phyloP scores from a whole-genome alignment of 2,888 invertebrate species.

The Lochmaea crataegi region DNA sequence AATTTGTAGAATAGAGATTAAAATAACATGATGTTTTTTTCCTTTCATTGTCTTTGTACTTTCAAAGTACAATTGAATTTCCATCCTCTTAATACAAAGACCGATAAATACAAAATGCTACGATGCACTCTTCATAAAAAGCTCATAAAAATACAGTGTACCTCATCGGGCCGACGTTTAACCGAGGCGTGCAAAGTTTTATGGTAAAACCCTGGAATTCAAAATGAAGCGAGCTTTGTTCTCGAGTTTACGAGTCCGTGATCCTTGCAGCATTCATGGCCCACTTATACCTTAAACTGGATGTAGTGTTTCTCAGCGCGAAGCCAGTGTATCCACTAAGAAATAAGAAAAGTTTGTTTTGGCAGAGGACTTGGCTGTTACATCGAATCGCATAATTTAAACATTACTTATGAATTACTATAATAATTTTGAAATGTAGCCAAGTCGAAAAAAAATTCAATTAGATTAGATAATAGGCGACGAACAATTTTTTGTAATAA shows the following conservation, averaged over 20 bases:
- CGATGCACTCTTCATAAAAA: slow-evolving; percentile 32
- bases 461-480: background rate
- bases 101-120: slow-evolving; percentile 10
- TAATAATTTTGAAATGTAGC: background rate
- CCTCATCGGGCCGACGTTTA: slow-evolving; percentile 37
- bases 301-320: slow-evolving; percentile 32
- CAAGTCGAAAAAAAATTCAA: background rate
- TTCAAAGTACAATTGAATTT: background rate
- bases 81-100: background rate
- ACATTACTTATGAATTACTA: background rate
- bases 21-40: too few relatives aligned
- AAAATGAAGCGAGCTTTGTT: slow-evolving; percentile 49
- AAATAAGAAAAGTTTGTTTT: slow-evolving; percentile 10
- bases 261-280: slow-evolving; percentile 53
- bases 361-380: slow-evolving; percentile 6
- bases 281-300: slow-evolving; percentile 48
- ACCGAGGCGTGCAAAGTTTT: slow-evolving; percentile 39
- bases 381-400: slow-evolving; percentile 3
- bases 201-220: slow-evolving; percentile 42
- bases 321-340: slow-evolving; percentile 4
- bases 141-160: slow-evolving; percentile 37
- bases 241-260: slow-evolving; percentile 51
- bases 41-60: background rate
- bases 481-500: too few relatives aligned
- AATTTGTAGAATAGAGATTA: too few relatives aligned